Percentiles rank a stretch among this genome's conserved stretches.
phyloP scores from a whole-genome alignment of 2,888 invertebrate species.

The Julus scanicus region DNA sequence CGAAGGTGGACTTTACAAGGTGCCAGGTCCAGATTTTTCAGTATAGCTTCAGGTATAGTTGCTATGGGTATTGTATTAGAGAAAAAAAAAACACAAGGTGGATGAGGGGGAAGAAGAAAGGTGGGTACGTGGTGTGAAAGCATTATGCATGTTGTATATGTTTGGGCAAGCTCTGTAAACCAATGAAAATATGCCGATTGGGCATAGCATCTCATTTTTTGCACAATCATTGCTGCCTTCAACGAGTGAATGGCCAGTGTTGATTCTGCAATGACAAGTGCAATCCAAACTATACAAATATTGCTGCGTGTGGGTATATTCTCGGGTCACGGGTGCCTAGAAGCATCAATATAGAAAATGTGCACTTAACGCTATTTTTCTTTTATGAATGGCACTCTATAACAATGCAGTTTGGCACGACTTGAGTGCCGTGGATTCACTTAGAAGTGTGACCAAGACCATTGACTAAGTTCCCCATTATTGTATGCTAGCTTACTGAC shows the following conservation, averaged over 20 bases:
- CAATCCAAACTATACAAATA: conserved; percentile 43
- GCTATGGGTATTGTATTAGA: not conserved
- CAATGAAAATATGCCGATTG: not conserved
- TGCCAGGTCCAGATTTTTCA: not conserved
- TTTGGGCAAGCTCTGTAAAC: conserved; percentile 27
- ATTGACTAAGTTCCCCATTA: not conserved
- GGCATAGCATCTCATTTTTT: not conserved
- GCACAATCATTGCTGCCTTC: conserved; percentile 34
- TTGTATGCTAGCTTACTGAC: not conserved
- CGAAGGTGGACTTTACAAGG: conserved; percentile 2
- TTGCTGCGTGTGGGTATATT: conserved; percentile 22
- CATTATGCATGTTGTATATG: not conserved
- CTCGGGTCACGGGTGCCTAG: conserved; percentile 20
- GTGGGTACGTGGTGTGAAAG: conserved; percentile 40
- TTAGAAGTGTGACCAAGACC: conserved; percentile 34
- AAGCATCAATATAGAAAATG: conserved; percentile 28
- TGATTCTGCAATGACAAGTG: conserved; percentile 43
- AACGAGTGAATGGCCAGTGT: conserved; percentile 43
- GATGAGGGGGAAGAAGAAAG: conserved; percentile 29
- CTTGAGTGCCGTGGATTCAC: conserved; percentile 50
- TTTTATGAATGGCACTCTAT: conserved; percentile 25
- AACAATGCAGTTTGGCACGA: conserved; percentile 47
- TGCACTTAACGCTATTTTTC: conserved; percentile 40
- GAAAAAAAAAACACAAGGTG: not conserved
- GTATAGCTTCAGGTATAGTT: not conserved